Percentiles rank a stretch among this genome's conserved stretches.
Conservation (phyloP, 2,113 vertebrate species). For the Pterocles gutturalis region DNA sequence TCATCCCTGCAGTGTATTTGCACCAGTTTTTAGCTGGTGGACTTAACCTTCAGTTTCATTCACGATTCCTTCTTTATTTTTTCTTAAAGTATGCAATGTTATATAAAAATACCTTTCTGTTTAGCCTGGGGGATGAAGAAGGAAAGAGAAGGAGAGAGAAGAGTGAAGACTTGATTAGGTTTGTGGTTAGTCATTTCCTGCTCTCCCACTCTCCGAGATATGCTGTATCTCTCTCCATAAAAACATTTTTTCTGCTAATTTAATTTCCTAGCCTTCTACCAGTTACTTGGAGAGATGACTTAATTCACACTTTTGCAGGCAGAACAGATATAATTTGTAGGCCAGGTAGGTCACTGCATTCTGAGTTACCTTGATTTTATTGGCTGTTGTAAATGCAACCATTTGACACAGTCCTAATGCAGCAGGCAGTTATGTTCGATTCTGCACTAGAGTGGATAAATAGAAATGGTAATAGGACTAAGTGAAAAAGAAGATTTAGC, state of each 20-base stretch:
- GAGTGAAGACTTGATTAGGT: background rate
- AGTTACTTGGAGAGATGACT: background rate
- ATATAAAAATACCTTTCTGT: background rate
- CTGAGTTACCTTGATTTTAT: background rate
- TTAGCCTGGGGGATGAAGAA: background rate
- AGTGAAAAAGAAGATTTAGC: background rate
- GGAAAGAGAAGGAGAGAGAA: background rate
- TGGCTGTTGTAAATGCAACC: background rate
- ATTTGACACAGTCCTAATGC: background rate
- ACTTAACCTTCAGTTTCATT: background rate
- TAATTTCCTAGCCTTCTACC: background rate
- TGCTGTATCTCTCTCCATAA: background rate
- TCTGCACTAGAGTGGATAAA: background rate
- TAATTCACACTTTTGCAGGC: background rate
- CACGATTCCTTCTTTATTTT: background rate
- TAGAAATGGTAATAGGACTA: background rate
- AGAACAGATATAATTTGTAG: background rate
- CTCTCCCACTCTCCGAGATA: rapidly evolving
- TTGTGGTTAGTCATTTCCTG: background rate
- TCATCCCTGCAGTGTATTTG: background rate
- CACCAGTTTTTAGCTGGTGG: background rate
- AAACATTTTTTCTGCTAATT: background rate
- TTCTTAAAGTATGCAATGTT: background rate
- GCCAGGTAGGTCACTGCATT: background rate
- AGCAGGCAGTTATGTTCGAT: background rate